These are phyloP conservation scores for Sphenodon punctatus DNA, from an alignment of 2,797 vertebrate genomes.

Conservation along the genomic window DNA sequence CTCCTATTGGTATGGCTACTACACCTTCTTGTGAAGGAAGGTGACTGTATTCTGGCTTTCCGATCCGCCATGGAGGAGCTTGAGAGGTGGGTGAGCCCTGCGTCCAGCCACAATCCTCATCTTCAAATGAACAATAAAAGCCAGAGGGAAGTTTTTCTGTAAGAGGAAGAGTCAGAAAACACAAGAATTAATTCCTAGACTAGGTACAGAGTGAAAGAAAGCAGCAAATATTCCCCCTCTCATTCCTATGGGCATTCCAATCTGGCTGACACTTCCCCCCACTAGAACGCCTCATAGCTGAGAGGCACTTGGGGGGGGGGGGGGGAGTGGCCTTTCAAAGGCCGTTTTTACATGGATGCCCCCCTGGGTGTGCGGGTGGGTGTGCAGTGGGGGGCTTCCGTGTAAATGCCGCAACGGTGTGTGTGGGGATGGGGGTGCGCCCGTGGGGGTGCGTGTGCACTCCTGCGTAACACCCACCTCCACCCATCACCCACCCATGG, in stretches of 20 bases:
- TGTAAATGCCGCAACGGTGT: too few relatives aligned
- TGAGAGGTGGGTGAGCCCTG: slow-evolving; percentile 54
- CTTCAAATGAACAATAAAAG: slow-evolving; percentile 94
- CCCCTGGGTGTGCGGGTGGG: too few relatives aligned
- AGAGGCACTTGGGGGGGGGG: too few relatives aligned
- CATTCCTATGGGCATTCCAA: fast-evolving
- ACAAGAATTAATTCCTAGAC: neutral
- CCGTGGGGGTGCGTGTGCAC: too few relatives aligned
- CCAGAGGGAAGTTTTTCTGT: slow-evolving; percentile 89
- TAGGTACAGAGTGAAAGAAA: neutral
- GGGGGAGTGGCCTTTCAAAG: too few relatives aligned
- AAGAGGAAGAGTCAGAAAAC: slow-evolving; percentile 25
- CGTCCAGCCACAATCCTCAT: slow-evolving; percentile 90
- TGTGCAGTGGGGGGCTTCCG: too few relatives aligned
- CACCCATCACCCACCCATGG: too few relatives aligned
- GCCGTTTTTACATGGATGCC: too few relatives aligned
- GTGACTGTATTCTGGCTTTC: slow-evolving; percentile 67
- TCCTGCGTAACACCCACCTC: too few relatives aligned
- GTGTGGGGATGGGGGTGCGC: too few relatives aligned
- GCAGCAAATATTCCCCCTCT: neutral
- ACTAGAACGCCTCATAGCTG: too few relatives aligned
- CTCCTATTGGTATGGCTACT: neutral
- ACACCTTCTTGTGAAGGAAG: slow-evolving; percentile 66
- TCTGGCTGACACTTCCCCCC: fast-evolving
- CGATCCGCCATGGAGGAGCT: slow-evolving; percentile 81